Conservation (phyloP, 2,113 vertebrate species). For the Lagenorhynchus albirostris region DNA sequence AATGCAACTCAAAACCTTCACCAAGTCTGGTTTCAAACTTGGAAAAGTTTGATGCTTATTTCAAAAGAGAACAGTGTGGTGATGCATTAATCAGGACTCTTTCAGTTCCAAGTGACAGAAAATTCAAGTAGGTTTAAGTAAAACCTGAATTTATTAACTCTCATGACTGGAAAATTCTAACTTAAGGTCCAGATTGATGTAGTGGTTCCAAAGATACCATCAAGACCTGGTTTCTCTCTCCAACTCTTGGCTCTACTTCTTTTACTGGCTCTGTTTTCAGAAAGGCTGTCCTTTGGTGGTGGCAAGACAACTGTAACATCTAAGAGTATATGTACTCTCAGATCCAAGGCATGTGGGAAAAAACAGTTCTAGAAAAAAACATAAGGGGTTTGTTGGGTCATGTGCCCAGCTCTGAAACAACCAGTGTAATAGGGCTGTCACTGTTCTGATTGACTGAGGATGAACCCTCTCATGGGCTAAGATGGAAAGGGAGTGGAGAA, state of each 20-base stretch:
- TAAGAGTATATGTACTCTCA: not conserved
- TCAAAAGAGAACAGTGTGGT: not conserved
- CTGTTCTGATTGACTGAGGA: not conserved
- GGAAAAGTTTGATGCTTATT: slow-evolving; percentile 17
- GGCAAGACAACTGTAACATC: not conserved
- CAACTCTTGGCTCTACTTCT: not conserved
- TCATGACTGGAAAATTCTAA: not conserved
- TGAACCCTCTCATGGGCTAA: not conserved
- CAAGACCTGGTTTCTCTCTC: not conserved
- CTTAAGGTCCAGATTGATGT: not conserved
- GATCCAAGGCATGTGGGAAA: not conserved
- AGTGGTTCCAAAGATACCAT: slow-evolving; percentile 5
- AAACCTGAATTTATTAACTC: not conserved
- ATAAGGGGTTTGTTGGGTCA: not conserved
- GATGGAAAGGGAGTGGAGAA: not conserved
- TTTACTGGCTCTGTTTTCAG: not conserved
- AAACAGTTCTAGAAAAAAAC: not conserved
- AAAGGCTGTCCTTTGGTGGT: not conserved
- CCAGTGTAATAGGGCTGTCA: not conserved
- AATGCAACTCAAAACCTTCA: not conserved
- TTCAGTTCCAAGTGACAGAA: not conserved
- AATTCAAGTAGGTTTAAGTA: not conserved
- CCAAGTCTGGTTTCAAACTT: not conserved
- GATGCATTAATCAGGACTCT: not conserved
- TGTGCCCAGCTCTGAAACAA: not conserved